These are phyloP conservation scores for Atta texana DNA, from an alignment of 1,140 invertebrate species.

Conservation along the genomic window DNA sequence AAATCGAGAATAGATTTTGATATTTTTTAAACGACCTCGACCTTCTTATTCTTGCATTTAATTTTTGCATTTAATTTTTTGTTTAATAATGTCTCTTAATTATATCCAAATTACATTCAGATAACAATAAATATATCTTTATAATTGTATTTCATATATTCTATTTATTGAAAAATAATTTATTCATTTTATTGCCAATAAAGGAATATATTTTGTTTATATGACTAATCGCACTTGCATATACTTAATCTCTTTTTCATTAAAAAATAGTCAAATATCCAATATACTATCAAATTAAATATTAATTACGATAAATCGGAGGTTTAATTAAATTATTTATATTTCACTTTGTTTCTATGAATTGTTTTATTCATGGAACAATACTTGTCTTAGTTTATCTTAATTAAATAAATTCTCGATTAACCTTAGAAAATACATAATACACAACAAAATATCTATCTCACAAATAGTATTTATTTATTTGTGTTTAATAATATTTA, in stretches of 20 bases:
- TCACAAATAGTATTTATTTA: neutral
- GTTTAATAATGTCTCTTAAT: neutral
- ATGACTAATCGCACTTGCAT: neutral
- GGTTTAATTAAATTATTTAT: neutral
- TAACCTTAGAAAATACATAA: neutral
- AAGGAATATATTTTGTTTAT: neutral
- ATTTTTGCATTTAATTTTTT: neutral
- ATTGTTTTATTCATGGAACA: neutral
- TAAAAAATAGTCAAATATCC: neutral
- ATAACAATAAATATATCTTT: neutral
- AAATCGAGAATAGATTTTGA: slow-evolving; percentile 1
- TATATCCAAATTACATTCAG: neutral
- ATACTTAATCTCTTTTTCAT: neutral
- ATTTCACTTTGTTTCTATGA: neutral
- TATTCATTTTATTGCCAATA: no score
- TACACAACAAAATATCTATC: neutral
- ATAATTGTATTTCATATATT: no score
- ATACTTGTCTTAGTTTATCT: neutral
- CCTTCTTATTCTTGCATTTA: neutral
- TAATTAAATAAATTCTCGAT: neutral
- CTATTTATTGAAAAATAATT: no score
- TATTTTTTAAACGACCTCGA: neutral
- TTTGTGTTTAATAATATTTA: neutral
- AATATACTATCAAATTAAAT: neutral
- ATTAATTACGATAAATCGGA: neutral